phyloP scores from a whole-genome alignment of 1,140 invertebrate genomes.

The Metaphire vulgaris region DNA sequence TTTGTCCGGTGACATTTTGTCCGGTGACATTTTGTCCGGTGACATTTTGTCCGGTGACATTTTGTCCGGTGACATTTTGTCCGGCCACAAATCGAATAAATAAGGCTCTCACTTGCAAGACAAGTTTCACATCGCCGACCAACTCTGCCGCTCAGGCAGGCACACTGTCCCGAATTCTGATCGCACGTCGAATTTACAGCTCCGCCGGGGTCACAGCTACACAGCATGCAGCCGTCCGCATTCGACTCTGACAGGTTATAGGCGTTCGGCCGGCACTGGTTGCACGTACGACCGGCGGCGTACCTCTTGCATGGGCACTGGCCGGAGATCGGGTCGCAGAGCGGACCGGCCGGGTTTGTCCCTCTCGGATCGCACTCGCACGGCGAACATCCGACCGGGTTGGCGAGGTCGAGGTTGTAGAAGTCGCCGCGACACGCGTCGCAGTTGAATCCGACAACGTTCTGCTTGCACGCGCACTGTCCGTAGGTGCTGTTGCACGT shows the following conservation, averaged over 20 bases:
- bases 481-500: slow-evolving; percentile 57
- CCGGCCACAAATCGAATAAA: too few species aligned
- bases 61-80: too few species aligned
- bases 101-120: slow-evolving; percentile 74
- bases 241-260: slow-evolving; percentile 69
- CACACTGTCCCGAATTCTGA: slow-evolving; percentile 74
- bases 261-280: slow-evolving; percentile 78
- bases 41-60: too few species aligned
- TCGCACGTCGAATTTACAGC: slow-evolving; percentile 62
- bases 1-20: too few species aligned
- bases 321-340: slow-evolving; percentile 81
- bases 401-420: slow-evolving; percentile 70
- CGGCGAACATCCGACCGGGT: slow-evolving; percentile 73
- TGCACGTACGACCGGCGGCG: slow-evolving; percentile 69
- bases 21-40: too few species aligned
- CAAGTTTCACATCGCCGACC: slow-evolving; percentile 90
- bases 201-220: slow-evolving; percentile 42
- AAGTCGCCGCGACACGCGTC: slow-evolving; percentile 64
- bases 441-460: slow-evolving; percentile 53
- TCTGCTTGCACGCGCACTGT: slow-evolving; percentile 54
- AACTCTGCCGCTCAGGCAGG: slow-evolving; percentile 81
- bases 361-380: slow-evolving; percentile 57
- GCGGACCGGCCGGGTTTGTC: slow-evolving; percentile 66
- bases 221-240: slow-evolving; percentile 70
- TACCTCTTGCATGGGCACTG: slow-evolving; percentile 70